Conservation (phyloP, 35 echinoderm and acorn worm genomes). For the Diadema setosum region DNA sequence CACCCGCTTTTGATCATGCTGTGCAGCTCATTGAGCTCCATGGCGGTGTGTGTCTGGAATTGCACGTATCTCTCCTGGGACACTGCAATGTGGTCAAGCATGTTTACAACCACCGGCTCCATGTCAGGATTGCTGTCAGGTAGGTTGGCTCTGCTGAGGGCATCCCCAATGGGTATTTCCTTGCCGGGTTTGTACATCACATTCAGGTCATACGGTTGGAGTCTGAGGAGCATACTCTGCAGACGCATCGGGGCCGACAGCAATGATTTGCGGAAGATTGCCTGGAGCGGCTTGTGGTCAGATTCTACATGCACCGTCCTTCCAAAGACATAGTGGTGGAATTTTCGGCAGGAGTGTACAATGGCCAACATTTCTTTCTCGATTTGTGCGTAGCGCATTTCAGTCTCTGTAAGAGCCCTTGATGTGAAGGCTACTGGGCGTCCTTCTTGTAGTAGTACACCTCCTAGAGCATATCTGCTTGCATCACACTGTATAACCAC, state of each 20-base stretch:
- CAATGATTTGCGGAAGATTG: constrained; percentile 49
- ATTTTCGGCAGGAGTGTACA: constrained; percentile 57
- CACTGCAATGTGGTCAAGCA: constrained; percentile 41
- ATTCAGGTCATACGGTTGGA: constrained; percentile 60
- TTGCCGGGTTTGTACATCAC: constrained; percentile 34
- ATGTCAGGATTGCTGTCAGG: constrained; percentile 23
- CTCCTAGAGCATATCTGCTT: constrained; percentile 48
- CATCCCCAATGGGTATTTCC: constrained; percentile 53
- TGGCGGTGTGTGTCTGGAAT: constrained; percentile 32
- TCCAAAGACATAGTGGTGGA: constrained; percentile 76
- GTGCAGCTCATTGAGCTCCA: constrained; percentile 49
- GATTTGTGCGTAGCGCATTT: constrained; percentile 55
- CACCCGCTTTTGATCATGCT: constrained; percentile 64
- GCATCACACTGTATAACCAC: constrained; percentile 27
- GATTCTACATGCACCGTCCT: constrained; percentile 13
- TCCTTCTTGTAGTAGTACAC: constrained; percentile 51
- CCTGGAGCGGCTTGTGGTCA: constrained; percentile 75
- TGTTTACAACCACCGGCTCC: constrained; percentile 29
- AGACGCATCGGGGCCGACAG: constrained; percentile 71
- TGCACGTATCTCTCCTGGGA: constrained; percentile 26
- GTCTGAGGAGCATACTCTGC: constrained; percentile 57
- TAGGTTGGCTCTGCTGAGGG: constrained; percentile 47
- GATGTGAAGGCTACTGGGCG: constrained; percentile 69
- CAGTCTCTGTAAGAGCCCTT: constrained; percentile 50
- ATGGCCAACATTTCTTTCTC: constrained; percentile 89